phyloP scores from a whole-genome alignment of 2,888 invertebrate genomes.

The Stenotaenia linearis region DNA sequence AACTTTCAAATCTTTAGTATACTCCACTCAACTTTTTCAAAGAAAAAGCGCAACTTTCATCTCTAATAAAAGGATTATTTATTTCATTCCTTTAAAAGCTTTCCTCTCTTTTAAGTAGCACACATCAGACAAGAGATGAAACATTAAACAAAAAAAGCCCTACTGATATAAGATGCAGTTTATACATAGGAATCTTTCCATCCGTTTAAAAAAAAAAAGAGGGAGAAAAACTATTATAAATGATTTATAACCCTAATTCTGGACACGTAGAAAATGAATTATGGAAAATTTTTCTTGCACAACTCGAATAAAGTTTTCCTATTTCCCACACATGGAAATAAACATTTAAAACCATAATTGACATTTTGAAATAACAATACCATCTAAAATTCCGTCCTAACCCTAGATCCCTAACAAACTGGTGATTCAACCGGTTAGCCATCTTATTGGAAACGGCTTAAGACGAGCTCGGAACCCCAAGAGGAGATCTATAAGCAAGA shows the following conservation, averaged over 20 bases:
- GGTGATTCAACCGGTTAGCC: not conserved
- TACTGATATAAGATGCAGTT: slow-evolving; percentile 15
- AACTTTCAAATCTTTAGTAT: slow-evolving; percentile 1
- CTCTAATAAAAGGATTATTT: slow-evolving; percentile 19
- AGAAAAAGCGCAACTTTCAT: not conserved
- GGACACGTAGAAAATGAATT: not conserved
- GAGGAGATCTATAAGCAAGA: not conserved
- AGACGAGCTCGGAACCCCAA: not conserved
- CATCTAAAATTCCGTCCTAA: no score
- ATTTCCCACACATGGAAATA: no score
- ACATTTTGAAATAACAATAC: no score
- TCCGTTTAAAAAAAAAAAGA: not conserved
- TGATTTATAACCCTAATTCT: not conserved
- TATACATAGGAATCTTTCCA: not conserved
- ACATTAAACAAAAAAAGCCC: not conserved
- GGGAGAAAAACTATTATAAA: not conserved
- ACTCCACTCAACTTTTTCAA: not conserved
- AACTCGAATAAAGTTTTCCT: no score
- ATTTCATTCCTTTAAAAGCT: slow-evolving; percentile 19
- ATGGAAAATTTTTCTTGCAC: not conserved
- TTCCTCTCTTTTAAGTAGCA: slow-evolving; percentile 15
- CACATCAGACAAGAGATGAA: slow-evolving; percentile 8
- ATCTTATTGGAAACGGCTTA: not conserved
- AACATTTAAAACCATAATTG: no score
- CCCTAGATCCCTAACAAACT: not conserved